A percentile compares a stretch with the other conserved stretches of the same genome.
These are phyloP conservation scores for Benthosema pterotum DNA, from an alignment of 2,797 vertebrate genomes.

Conservation along the genomic window DNA sequence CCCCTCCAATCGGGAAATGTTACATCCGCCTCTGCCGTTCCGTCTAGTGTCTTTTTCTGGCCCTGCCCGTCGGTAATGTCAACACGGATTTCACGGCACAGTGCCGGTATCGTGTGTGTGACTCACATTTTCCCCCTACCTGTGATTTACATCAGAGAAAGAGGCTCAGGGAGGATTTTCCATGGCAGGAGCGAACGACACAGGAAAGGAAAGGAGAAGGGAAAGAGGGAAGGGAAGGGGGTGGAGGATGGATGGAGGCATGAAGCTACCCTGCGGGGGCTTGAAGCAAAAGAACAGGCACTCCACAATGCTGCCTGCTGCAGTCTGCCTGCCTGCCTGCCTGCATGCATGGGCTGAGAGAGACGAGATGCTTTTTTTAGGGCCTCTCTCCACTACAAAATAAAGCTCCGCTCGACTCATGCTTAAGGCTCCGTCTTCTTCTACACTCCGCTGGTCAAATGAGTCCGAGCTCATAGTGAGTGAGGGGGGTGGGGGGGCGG, in stretches of 20 bases:
- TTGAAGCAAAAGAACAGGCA: constrained; percentile 52
- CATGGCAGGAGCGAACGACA: constrained; percentile 39
- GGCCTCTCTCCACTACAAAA: constrained; percentile 42
- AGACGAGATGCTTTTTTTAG: constrained; percentile 60
- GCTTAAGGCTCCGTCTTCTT: constrained; percentile 40
- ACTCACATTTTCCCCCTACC: constrained; percentile 71
- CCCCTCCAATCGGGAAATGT: too few relatives aligned
- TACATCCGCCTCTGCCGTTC: too few relatives aligned
- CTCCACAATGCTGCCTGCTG: constrained; percentile 66
- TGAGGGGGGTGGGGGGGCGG: too few relatives aligned
- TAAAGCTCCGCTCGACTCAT: constrained; percentile 42
- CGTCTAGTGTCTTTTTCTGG: constrained; percentile 61
- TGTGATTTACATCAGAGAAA: constrained; percentile 77
- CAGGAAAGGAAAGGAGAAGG: constrained; percentile 15
- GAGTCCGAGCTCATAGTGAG: too few relatives aligned
- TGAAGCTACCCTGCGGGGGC: constrained; percentile 52
- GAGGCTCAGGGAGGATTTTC: constrained; percentile 71
- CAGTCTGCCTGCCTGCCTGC: constrained; percentile 50
- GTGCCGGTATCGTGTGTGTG: constrained; percentile 56
- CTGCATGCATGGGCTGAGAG: too few relatives aligned
- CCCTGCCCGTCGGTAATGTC: constrained; percentile 70
- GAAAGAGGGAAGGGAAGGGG: too few relatives aligned
- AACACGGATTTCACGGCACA: constrained; percentile 78
- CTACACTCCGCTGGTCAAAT: constrained; percentile 16
- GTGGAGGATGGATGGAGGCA: constrained; percentile 11